phyloP scores from a whole-genome alignment of 2,797 vertebrate species.

The Myotis planiceps region DNA sequence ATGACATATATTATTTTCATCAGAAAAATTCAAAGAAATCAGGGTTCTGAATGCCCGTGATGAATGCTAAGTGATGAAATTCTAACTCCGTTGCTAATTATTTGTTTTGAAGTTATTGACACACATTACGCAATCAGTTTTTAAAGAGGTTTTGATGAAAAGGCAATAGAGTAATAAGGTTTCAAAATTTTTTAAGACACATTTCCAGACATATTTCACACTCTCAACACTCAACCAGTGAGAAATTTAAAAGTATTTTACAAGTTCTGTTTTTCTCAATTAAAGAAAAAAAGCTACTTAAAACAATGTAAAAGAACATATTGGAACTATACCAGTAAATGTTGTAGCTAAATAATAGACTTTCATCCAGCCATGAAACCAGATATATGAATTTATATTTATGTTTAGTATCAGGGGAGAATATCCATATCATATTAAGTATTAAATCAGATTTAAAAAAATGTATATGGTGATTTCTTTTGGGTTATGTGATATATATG shows the following conservation, averaged over 20 bases:
- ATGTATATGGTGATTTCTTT: neutral
- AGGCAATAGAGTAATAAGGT: neutral
- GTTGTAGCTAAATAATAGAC: neutral
- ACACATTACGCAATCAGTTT: conserved; percentile 11
- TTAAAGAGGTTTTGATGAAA: neutral
- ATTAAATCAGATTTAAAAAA: neutral
- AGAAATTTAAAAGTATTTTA: neutral
- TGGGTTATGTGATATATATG: neutral
- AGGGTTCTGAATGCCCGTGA: neutral
- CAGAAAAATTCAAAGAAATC: conserved; percentile 54
- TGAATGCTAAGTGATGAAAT: conserved; percentile 6
- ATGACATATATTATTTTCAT: conserved; percentile 49
- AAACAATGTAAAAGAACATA: neutral
- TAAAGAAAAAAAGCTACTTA: neutral
- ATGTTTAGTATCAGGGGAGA: neutral
- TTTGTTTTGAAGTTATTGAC: conserved; percentile 55
- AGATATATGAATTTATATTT: neutral
- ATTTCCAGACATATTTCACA: neutral
- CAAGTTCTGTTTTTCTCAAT: neutral
- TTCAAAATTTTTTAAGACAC: neutral
- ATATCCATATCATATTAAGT: neutral
- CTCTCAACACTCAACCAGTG: neutral
- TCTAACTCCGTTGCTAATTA: conserved; percentile 10
- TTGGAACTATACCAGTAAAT: neutral
- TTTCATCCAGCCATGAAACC: neutral